phyloP scores from a whole-genome alignment of 1,140 invertebrate genomes.

The Drosophila biarmipes region DNA sequence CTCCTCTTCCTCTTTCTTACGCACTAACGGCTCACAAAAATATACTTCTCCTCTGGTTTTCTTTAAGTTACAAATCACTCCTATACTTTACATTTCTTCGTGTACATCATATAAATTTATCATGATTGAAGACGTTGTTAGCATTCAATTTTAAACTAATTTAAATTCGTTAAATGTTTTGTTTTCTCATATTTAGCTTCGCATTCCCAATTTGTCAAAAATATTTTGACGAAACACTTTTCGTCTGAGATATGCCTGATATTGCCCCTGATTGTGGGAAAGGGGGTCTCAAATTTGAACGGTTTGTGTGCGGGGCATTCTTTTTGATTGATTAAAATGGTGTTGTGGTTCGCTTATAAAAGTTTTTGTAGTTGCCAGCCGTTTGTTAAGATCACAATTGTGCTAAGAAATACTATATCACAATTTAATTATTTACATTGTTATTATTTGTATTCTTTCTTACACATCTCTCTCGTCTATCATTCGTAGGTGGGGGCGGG shows the following conservation, averaged over 20 bases:
- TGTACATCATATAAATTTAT: conserved; percentile 34
- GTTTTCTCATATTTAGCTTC: conserved; percentile 16
- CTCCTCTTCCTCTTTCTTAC: conserved; percentile 25
- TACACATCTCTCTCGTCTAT: conserved; percentile 38
- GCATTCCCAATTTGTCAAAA: conserved; percentile 27
- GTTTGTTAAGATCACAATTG: conserved; percentile 80
- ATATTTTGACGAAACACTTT: conserved; percentile 22
- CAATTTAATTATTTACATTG: conserved; percentile 81
- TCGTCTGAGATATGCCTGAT: conserved; percentile 61
- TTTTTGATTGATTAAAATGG: conserved; percentile 57
- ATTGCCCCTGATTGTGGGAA: conserved; percentile 32
- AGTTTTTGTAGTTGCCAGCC: conserved; percentile 72
- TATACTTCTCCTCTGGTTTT: conserved; percentile 32
- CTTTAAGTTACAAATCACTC: conserved; percentile 39
- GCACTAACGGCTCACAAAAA: conserved; percentile 59
- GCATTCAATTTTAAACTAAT: conserved; percentile 60
- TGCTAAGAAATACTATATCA: conserved; percentile 83
- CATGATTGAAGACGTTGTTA: conserved; percentile 14
- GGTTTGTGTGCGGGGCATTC: conserved; percentile 25
- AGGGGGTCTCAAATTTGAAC: conserved; percentile 16
- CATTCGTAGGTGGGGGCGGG: conserved; percentile 62
- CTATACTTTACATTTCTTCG: conserved; percentile 7
- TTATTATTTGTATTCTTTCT: conserved; percentile 70
- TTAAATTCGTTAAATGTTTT: conserved; percentile 75
- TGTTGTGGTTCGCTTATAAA: conserved; percentile 54